Base-by-base conservation (phyloP, 2,797 vertebrate genomes). In the Salmo trutta region DNA sequence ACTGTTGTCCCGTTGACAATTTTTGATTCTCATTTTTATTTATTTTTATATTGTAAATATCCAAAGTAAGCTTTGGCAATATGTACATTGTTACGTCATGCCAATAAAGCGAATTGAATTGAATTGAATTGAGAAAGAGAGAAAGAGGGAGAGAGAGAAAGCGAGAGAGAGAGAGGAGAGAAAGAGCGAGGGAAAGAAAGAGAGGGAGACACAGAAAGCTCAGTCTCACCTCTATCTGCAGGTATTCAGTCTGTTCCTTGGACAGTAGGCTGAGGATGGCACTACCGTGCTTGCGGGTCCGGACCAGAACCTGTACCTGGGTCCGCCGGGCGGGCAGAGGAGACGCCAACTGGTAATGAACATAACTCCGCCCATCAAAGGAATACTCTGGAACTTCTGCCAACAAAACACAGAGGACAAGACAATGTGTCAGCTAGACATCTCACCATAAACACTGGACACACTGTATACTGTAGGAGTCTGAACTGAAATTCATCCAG, bases 231-330 rank as follows among this genome's bases (percentile, higher is more conserved):
- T 97, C 95, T 1, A 97, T 86, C 67, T 91, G 92, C 33, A 97
- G 88, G 88, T 97, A 95, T 80, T 97, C 96, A 0, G 89, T 95
- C 87, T 93, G 94, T 78, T 89, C 93, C 67, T 88, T 93, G 1
- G 96, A 96, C 70, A 91, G 92, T 85, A 97, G 73, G 77, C 87
- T 95, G 17, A 92, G 64, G 86, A 98, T 90, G 84, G 93, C 83
- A 31, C 95, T 87, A 88, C 93, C 85, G 81, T 95, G 93, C 88
- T 95, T 95, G n/a, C 96, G 94, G 1, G 96, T 97, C 75, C 96
- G 93, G 66, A 97, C 82, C 90, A 96, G 88, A n/a, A 95, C 93
- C 84, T 96, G 94, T 27, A 96, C 87, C 84, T 85, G 92, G 0
- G 93, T 97, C 88, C 93, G 93, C 10, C 95, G 93, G 24, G 94